These are phyloP conservation scores for Ditylenchus dipsaci DNA, from an alignment of 1,140 invertebrate species.

Conservation along the genomic window DNA sequence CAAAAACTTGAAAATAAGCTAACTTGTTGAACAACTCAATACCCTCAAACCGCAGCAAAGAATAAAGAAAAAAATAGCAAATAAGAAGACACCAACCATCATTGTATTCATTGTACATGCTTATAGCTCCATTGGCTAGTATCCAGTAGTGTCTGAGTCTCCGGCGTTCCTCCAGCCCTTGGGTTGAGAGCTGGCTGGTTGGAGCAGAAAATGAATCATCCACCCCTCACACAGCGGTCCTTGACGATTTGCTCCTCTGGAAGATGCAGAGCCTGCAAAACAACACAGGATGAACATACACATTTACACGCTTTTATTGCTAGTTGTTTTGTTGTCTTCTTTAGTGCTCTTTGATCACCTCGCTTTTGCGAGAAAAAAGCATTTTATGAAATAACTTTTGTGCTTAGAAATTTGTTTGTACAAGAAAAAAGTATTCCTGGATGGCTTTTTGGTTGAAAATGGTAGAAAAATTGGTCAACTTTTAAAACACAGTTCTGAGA, in stretches of 20 bases:
- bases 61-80: neutral
- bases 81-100: conserved; percentile 39
- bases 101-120: conserved; percentile 56
- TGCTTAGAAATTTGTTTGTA: too few relatives aligned
- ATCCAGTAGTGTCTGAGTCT: conserved; percentile 54
- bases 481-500: neutral
- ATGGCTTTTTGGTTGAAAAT: too few relatives aligned
- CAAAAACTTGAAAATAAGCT: neutral
- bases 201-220: conserved; percentile 53
- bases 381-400: neutral
- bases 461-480: neutral
- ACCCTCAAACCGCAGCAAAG: neutral
- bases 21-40: neutral
- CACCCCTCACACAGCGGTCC: conserved; percentile 52
- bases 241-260: conserved; percentile 27
- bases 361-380: neutral
- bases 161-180: conserved; percentile 29
- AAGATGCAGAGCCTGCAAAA: conserved; percentile 46
- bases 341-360: too few relatives aligned
- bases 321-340: too few relatives aligned
- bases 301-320: too few relatives aligned
- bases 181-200: neutral
- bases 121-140: conserved; percentile 48
- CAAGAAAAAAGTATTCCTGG: too few relatives aligned
- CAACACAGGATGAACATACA: too few relatives aligned